Conservation (phyloP, 2,888 invertebrate species). For the Drosophila rubida region DNA sequence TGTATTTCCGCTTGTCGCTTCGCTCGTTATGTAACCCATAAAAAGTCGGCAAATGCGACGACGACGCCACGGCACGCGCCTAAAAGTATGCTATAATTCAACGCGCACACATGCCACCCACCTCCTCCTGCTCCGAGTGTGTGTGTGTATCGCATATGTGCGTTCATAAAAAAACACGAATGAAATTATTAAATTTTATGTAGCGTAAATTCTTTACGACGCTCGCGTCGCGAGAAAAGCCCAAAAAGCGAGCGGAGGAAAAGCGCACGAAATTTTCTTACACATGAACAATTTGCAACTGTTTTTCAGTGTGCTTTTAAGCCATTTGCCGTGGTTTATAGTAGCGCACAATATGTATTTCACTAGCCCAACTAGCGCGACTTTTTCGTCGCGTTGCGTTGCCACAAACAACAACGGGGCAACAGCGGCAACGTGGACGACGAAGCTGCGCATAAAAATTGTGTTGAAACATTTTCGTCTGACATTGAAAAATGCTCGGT, state of each 20-base stretch:
- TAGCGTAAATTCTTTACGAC: conserved; percentile 83
- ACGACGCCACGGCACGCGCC: conserved; percentile 75
- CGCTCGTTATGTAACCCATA: conserved; percentile 78
- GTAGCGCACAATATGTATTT: conserved; percentile 42
- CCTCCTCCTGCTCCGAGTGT: conserved; percentile 26
- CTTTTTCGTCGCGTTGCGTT: background rate
- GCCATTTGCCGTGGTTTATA: conserved; percentile 23
- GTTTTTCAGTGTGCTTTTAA: conserved; percentile 17
- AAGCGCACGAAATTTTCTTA: conserved; percentile 52
- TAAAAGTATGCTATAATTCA: conserved; percentile 81
- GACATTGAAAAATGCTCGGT: conserved; percentile 85
- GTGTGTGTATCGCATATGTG: conserved; percentile 44
- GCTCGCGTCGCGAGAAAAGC: conserved; percentile 12
- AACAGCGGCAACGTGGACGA: conserved; percentile 1
- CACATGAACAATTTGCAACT: conserved; percentile 71
- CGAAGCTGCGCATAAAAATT: conserved; percentile 50
- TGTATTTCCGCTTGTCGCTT: conserved; percentile 64
- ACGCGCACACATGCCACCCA: conserved; percentile 45
- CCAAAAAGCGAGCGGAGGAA: conserved; percentile 22
- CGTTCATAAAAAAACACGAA: conserved; percentile 62
- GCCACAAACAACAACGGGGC: background rate
- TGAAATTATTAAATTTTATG: conserved; percentile 83
- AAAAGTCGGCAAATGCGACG: conserved; percentile 71
- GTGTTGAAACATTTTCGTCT: conserved; percentile 78
- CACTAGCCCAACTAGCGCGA: conserved; percentile 45